Conservation (phyloP, 2,113 vertebrate species). For the Erinaceus europaeus region DNA sequence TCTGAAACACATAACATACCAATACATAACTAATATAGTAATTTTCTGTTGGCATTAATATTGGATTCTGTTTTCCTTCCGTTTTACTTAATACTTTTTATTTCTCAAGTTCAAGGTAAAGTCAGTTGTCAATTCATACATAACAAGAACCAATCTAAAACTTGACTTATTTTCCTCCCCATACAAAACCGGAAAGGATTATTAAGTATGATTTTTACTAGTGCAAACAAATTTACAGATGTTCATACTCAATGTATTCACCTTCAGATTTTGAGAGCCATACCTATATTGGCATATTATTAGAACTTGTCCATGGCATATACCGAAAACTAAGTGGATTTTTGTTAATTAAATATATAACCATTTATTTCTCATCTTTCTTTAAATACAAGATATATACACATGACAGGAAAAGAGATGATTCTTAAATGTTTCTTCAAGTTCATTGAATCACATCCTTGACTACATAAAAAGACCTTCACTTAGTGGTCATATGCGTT, state of each 20-base stretch:
- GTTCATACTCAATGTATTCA: background rate
- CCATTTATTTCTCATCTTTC: too few relatives aligned
- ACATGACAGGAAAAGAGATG: too few relatives aligned
- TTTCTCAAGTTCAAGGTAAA: slow-evolving; percentile 12
- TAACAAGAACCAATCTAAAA: slow-evolving; percentile 26
- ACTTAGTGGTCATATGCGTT: too few relatives aligned
- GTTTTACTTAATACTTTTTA: slow-evolving; percentile 30
- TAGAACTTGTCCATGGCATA: slow-evolving; percentile 5
- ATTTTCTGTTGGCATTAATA: slow-evolving; percentile 24
- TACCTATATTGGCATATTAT: background rate
- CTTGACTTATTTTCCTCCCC: slow-evolving; percentile 2
- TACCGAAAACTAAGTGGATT: background rate
- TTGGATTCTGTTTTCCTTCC: slow-evolving; percentile 28
- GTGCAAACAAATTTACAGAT: background rate
- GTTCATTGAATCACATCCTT: too few relatives aligned
- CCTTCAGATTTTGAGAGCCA: slow-evolving; percentile 1
- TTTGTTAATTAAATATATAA: background rate
- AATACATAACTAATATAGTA: background rate
- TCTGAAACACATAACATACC: slow-evolving; percentile 76
- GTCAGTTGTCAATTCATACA: slow-evolving; percentile 5
- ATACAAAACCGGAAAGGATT: background rate
- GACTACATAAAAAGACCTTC: too few relatives aligned
- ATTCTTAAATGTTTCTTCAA: too few relatives aligned
- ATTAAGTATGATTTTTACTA: background rate
- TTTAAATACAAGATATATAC: too few relatives aligned